Evolutionary conservation across 2,888 invertebrate genomes (phyloP).

Genomic region (Sminthurinus aureus): DNA sequence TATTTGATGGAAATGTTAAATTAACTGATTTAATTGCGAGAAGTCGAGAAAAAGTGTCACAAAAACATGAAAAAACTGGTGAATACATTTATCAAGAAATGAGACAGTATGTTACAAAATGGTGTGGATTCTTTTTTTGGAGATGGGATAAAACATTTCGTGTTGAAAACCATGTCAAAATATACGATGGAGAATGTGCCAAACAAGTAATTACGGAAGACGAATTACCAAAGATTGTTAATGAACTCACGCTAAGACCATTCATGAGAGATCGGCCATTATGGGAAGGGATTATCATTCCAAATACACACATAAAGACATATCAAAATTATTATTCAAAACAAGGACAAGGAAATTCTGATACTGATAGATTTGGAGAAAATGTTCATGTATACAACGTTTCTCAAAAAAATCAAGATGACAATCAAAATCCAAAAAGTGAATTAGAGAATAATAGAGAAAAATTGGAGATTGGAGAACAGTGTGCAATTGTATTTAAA

Average conservation of each 20-base stretch:
- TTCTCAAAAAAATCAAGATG: no score
- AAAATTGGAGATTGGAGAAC: no score
- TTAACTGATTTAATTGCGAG: not conserved
- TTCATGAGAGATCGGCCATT: conserved; percentile 47
- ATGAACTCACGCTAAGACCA: conserved; percentile 25
- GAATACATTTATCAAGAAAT: conserved; percentile 18
- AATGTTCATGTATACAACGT: no score
- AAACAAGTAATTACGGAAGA: not conserved
- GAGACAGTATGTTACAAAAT: conserved; percentile 10
- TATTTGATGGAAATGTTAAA: not conserved
- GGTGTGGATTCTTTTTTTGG: conserved; percentile 32
- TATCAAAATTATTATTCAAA: not conserved
- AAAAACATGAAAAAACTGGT: not conserved
- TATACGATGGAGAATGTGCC: conserved; percentile 7
- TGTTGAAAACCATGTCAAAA: conserved; percentile 23
- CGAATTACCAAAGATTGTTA: not conserved
- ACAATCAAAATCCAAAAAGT: no score
- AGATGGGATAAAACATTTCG: conserved; percentile 2
- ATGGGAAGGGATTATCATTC: conserved; percentile 53
- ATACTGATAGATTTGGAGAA: no score
- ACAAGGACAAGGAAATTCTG: not conserved
- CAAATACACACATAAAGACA: not conserved
- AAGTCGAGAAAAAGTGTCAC: not conserved
- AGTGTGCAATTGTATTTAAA: conserved; percentile 41
- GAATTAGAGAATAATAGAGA: no score